Conservation (phyloP, 2,113 vertebrate genomes). For the Scomber colias region DNA sequence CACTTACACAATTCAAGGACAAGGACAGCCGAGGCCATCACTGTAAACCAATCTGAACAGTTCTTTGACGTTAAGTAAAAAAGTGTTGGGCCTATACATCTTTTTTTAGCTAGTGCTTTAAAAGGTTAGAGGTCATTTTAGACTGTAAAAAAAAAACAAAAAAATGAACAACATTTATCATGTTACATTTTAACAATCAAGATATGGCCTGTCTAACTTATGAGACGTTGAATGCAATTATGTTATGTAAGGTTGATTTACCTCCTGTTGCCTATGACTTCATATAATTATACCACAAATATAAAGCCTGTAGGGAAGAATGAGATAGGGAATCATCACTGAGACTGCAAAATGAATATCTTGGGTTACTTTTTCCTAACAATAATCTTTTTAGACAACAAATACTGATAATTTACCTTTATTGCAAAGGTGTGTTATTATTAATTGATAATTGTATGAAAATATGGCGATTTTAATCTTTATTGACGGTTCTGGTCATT, state of each 20-base stretch:
- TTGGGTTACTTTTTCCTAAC: not conserved
- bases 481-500: not conserved
- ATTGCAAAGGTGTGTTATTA: not conserved
- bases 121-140: not conserved
- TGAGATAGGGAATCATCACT: not conserved
- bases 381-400: not conserved
- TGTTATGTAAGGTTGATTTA: slow-evolving; percentile 63
- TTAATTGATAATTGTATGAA: not conserved
- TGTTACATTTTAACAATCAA: slow-evolving; percentile 3
- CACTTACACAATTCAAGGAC: slow-evolving; percentile 87
- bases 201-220: slow-evolving; percentile 10
- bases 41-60: slow-evolving; percentile 40
- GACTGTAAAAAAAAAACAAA: not conserved
- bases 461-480: not conserved
- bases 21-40: slow-evolving; percentile 77
- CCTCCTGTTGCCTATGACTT: slow-evolving; percentile 63
- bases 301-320: slow-evolving; percentile 39
- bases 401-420: not conserved
- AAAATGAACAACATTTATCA: too few species aligned
- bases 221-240: slow-evolving; percentile 47
- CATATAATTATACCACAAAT: slow-evolving; percentile 64
- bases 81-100: not conserved
- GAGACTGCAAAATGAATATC: slow-evolving; percentile 9
- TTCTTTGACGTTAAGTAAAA: slow-evolving; percentile 5
- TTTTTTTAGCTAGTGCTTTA: not conserved